phyloP scores from a whole-genome alignment of 2,888 invertebrate genomes.

The Ephialtes manifestator region DNA sequence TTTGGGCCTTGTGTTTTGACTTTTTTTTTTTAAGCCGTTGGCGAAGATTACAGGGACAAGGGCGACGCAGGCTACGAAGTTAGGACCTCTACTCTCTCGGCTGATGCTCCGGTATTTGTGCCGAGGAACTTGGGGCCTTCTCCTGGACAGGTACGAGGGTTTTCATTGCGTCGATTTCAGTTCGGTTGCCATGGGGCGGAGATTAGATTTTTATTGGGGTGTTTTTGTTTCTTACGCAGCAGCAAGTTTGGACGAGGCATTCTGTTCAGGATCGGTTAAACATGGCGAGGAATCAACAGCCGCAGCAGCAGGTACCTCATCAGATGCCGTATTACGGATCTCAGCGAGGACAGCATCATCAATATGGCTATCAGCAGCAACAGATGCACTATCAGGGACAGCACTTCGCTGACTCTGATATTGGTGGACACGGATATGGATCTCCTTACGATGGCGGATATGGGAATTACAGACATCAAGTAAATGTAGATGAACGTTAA shows the following conservation, averaged over 20 bases:
- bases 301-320: slow-evolving; percentile 65
- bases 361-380: slow-evolving; percentile 68
- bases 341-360: slow-evolving; percentile 56
- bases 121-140: slow-evolving; percentile 72
- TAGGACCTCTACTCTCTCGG: slow-evolving; percentile 78
- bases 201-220: too few relatives aligned
- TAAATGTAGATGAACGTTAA: slow-evolving; percentile 56
- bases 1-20: not conserved
- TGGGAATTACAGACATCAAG: slow-evolving; percentile 75
- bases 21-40: slow-evolving; percentile 4
- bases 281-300: slow-evolving; percentile 73
- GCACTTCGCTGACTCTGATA: slow-evolving; percentile 65
- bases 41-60: slow-evolving; percentile 36
- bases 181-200: too few relatives aligned
- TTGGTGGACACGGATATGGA: slow-evolving; percentile 58
- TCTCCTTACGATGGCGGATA: slow-evolving; percentile 74
- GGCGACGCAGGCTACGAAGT: slow-evolving; percentile 58
- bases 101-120: slow-evolving; percentile 81
- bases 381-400: slow-evolving; percentile 72
- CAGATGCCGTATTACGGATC: slow-evolving; percentile 67
- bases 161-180: not conserved
- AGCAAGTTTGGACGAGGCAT: slow-evolving; percentile 65
- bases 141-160: not conserved
- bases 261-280: slow-evolving; percentile 81
- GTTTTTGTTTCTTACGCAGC: slow-evolving; percentile 18